Conservation (phyloP, 2,113 vertebrate genomes). For the Lophotis ruficrista region DNA sequence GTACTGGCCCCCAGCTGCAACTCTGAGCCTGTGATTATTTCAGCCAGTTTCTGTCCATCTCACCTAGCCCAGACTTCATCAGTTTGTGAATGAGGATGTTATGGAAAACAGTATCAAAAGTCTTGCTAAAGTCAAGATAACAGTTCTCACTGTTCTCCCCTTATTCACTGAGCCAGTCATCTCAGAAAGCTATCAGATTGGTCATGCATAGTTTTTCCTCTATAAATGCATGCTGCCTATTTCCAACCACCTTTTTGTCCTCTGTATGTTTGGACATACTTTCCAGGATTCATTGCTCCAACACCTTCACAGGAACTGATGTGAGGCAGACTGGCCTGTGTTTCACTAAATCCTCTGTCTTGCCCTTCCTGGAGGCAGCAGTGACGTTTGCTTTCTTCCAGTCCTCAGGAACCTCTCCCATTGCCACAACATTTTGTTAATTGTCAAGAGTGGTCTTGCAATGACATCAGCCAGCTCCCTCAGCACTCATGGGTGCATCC, state of each 20-base stretch:
- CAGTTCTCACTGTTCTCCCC: not conserved
- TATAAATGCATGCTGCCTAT: not conserved
- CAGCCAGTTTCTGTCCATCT: not conserved
- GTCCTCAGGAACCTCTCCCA: not conserved
- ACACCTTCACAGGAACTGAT: not conserved
- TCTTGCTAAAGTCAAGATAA: not conserved
- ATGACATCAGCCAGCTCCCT: not conserved
- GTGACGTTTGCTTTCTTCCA: not conserved
- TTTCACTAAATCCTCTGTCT: not conserved
- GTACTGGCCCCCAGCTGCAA: not conserved
- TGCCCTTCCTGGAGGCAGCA: not conserved
- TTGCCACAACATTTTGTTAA: not conserved
- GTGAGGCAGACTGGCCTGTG: not conserved
- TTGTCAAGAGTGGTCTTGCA: not conserved
- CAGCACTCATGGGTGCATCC: not conserved
- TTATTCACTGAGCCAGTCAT: not conserved
- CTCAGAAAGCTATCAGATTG: not conserved
- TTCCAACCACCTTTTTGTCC: not conserved
- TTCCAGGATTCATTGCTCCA: not conserved
- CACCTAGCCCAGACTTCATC: not conserved
- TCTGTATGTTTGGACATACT: not conserved
- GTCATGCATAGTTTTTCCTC: fast-evolving
- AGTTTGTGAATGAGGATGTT: not conserved
- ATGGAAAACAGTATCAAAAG: not conserved
- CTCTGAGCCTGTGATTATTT: not conserved